Evolutionary conservation across 2,113 vertebrate genomes (phyloP).

Genomic region (Gadus chalcogrammus): DNA sequence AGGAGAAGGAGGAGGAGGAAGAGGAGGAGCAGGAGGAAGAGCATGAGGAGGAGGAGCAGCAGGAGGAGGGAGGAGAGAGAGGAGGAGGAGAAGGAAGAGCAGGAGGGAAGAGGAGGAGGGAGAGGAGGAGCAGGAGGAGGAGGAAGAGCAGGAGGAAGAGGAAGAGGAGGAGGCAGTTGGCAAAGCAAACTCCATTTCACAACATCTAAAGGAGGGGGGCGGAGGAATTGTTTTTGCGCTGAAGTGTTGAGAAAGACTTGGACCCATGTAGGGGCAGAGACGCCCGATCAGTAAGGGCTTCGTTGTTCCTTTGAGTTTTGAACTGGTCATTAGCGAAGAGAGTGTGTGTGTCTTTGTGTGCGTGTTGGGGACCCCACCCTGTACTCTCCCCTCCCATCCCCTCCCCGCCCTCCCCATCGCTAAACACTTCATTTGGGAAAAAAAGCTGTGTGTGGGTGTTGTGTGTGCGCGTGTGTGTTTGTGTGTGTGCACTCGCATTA

Average conservation of each 20-base stretch:
- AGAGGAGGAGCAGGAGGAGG: too few relatives aligned
- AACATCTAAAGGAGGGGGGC: background rate
- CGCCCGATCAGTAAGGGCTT: background rate
- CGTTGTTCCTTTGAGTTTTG: conserved; percentile 17
- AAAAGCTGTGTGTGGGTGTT: background rate
- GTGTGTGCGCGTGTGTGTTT: conserved; percentile 20
- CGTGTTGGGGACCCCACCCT: too few relatives aligned
- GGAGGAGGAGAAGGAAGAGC: background rate
- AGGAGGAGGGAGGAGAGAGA: too few relatives aligned
- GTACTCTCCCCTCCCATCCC: background rate
- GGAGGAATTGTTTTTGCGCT: too few relatives aligned
- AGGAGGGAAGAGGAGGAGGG: too few relatives aligned
- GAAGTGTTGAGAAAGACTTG: background rate
- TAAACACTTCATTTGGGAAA: conserved; percentile 22
- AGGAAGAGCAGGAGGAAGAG: too few relatives aligned
- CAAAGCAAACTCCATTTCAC: conserved; percentile 1
- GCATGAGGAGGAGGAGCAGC: background rate
- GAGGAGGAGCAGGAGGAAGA: too few relatives aligned
- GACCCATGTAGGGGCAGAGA: background rate
- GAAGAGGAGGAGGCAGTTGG: background rate
- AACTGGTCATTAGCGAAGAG: conserved; percentile 32
- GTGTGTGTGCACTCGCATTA: conserved; percentile 30
- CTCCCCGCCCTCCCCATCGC: conserved; percentile 1
- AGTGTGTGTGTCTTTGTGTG: background rate
- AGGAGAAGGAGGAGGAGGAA: background rate